Evolutionary conservation across 35 echinoderm and acorn worm genomes (phyloP).

Genomic region (Ptychodera flava): DNA sequence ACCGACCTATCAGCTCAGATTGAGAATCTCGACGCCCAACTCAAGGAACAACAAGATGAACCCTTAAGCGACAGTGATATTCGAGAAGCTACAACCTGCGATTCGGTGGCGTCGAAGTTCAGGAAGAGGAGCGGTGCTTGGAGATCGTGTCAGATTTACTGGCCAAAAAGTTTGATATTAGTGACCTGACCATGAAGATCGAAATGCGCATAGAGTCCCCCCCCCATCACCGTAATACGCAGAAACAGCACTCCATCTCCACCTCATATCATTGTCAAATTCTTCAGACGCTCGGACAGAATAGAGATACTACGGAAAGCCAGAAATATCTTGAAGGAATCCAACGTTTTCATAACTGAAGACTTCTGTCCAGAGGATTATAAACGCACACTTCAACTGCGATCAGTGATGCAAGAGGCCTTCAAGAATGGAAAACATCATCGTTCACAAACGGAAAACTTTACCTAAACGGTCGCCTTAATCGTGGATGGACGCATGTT

Average conservation of each 20-base stretch:
- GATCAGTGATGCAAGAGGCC: slow-evolving; percentile 10
- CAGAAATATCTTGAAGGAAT: not conserved
- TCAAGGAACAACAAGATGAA: too few relatives aligned
- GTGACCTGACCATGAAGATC: too few relatives aligned
- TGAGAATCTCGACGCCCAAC: too few relatives aligned
- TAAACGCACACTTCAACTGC: not conserved
- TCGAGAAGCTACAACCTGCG: slow-evolving; percentile 9
- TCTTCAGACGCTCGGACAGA: not conserved
- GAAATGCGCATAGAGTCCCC: slow-evolving; percentile 4
- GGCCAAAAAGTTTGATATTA: too few relatives aligned
- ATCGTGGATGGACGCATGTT: too few relatives aligned
- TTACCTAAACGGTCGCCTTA: slow-evolving; percentile 15
- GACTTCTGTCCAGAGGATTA: slow-evolving; percentile 9
- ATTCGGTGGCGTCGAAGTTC: slow-evolving; percentile 8
- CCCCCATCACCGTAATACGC: too few relatives aligned
- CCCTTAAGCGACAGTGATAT: slow-evolving; percentile 8
- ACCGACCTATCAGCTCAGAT: too few relatives aligned
- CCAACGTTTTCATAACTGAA: slow-evolving; percentile 2
- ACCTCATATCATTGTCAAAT: slow-evolving; percentile 18
- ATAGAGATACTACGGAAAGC: not conserved
- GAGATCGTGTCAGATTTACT: too few relatives aligned
- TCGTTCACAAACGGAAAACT: slow-evolving; percentile 7
- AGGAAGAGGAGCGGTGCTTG: not conserved
- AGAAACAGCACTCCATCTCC: not conserved
- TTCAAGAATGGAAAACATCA: slow-evolving; percentile 11